A percentile compares a stretch with the other conserved stretches of the same genome.
phyloP scores from a whole-genome alignment of 2,797 vertebrate genomes.

The Sebastes aleutianus region DNA sequence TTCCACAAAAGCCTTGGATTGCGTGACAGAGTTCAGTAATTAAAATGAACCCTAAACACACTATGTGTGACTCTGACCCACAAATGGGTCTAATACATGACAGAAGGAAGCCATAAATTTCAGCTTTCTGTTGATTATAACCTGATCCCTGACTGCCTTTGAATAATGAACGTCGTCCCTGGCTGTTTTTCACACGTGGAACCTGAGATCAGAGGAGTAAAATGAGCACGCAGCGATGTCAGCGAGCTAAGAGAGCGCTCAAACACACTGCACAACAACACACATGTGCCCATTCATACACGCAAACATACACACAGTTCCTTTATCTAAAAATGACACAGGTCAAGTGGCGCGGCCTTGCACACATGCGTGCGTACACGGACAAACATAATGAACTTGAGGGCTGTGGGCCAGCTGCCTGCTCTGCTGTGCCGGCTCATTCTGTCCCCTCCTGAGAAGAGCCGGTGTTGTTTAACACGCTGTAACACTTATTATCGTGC shows the following conservation, averaged over 20 bases:
- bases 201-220: conserved; percentile 84
- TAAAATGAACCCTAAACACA: conserved; percentile 3
- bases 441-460: conserved; percentile 56
- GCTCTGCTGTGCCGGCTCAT: conserved; percentile 57
- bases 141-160: conserved; percentile 81
- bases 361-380: conserved; percentile 6
- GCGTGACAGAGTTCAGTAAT: conserved; percentile 15
- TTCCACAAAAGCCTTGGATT: not conserved
- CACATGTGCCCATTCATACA: conserved; percentile 18
- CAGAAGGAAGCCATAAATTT: conserved; percentile 70
- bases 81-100: conserved; percentile 33
- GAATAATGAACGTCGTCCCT: conserved; percentile 85
- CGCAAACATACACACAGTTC: conserved; percentile 10
- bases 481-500: conserved; percentile 58
- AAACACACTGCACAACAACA: conserved; percentile 23
- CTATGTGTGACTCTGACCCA: conserved; percentile 27
- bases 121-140: conserved; percentile 81
- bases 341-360: conserved; percentile 48
- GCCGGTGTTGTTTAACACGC: conserved; percentile 67
- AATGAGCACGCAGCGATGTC: conserved; percentile 73
- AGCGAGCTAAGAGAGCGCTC: conserved; percentile 33
- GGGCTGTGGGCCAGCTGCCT: conserved; percentile 65
- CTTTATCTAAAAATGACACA: conserved; percentile 51
- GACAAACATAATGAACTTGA: conserved; percentile 25
- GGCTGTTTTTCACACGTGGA: conserved; percentile 84